Evolutionary conservation across 1,140 invertebrate genomes (phyloP).

Genomic region (Pemphigus obesinymphae): DNA sequence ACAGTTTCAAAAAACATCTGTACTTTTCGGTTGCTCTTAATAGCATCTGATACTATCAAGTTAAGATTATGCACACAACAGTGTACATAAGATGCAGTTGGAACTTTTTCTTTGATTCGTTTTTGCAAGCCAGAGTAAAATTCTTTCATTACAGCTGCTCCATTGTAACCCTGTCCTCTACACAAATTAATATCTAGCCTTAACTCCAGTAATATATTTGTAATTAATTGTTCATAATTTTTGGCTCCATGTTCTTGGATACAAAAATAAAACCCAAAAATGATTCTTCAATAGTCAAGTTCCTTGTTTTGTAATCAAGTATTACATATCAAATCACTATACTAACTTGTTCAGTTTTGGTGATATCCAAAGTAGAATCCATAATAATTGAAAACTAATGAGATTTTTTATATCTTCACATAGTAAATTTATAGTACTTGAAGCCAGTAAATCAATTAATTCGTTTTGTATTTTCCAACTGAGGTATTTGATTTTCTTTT

Average conservation of each 20-base stretch:
- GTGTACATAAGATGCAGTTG: no score
- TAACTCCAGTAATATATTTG: neutral
- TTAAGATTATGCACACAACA: no score
- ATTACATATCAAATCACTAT: neutral
- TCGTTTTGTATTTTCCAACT: no score
- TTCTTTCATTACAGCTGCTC: neutral
- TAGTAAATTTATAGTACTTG: neutral
- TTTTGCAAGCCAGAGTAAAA: neutral
- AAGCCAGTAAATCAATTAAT: no score
- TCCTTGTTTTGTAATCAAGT: neutral
- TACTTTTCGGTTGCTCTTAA: no score
- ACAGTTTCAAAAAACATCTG: no score
- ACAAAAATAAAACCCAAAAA: no score
- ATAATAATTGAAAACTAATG: neutral
- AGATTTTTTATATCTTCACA: neutral
- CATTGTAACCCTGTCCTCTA: neutral
- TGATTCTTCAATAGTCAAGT: neutral
- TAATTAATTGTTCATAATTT: no score
- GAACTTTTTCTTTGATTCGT: neutral
- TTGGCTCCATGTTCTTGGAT: no score
- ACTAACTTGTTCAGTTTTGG: neutral
- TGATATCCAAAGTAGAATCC: slow-evolving; percentile 8
- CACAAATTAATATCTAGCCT: neutral
- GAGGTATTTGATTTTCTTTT: no score
- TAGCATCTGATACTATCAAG: no score